phyloP scores from a whole-genome alignment of 2,797 vertebrate genomes.

The Lepus townsendii region DNA sequence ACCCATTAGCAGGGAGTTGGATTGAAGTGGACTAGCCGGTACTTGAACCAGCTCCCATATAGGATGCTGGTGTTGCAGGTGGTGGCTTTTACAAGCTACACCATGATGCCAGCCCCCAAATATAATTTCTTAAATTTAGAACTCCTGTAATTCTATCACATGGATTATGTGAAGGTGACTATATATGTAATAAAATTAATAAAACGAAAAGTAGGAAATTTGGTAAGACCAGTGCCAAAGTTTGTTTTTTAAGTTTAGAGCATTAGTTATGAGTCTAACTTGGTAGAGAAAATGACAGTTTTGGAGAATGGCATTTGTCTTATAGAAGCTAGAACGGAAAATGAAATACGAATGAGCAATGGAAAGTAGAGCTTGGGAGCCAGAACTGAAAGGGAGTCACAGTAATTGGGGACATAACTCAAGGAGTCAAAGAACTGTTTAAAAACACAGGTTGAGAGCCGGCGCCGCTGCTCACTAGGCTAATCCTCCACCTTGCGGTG shows the following conservation, averaged over 20 bases:
- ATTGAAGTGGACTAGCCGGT: too few species aligned
- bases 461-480: too few species aligned
- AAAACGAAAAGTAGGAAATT: slow-evolving; percentile 12
- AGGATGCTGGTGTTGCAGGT: too few species aligned
- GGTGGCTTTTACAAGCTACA: too few species aligned
- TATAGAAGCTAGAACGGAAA: not conserved
- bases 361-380: not conserved
- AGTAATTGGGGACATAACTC: not conserved
- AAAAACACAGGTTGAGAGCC: too few species aligned
- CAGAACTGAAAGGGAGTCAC: not conserved
- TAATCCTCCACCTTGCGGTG: too few species aligned
- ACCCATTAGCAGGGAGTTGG: too few species aligned
- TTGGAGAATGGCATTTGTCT: not conserved
- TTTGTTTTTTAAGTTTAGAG: not conserved
- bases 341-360: not conserved
- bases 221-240: not conserved
- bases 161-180: not conserved
- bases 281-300: slow-evolving; percentile 23
- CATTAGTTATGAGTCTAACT: not conserved
- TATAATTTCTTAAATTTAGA: not conserved
- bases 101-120: too few species aligned
- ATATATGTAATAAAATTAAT: not conserved
- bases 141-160: not conserved
- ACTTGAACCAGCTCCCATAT: too few species aligned
- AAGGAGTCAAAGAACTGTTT: not conserved